phyloP scores from a whole-genome alignment of 2,797 vertebrate genomes.

The Crocodylus rhombifer region DNA sequence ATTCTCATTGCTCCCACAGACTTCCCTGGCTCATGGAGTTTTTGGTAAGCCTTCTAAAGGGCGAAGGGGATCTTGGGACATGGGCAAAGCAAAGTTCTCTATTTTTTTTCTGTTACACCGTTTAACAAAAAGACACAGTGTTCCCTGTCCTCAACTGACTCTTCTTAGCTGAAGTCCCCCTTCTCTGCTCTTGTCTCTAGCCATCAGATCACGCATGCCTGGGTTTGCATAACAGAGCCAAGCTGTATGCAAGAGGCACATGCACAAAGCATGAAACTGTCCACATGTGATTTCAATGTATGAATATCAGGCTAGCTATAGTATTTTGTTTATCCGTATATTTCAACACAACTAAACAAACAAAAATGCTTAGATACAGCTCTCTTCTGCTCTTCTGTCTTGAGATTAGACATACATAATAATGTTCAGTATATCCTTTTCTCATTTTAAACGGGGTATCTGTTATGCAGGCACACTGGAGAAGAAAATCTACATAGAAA shows the following conservation, averaged over 20 bases:
- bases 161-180: conserved; percentile 43
- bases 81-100: accelerated
- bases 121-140: conserved; percentile 60
- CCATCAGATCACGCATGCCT: conserved; percentile 73
- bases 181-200: conserved; percentile 60
- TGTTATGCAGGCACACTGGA: neutral
- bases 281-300: conserved; percentile 43
- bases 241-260: conserved; percentile 44
- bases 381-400: neutral
- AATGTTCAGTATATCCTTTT: neutral
- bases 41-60: accelerated
- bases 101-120: neutral
- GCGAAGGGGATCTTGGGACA: accelerated
- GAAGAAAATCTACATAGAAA: conserved; percentile 11
- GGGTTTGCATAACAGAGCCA: conserved; percentile 62
- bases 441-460: neutral
- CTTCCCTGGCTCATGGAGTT: neutral
- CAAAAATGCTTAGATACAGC: neutral
- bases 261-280: conserved; percentile 58
- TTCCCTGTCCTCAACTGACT: conserved; percentile 74
- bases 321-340: neutral
- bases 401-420: neutral
- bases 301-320: conserved; percentile 33
- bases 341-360: neutral
- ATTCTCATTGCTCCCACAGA: neutral